Evolutionary conservation across 2,113 vertebrate genomes (phyloP).

Genomic region (Felis catus): F.catus_Fca126_mat1.0 CM031415.1:55897001-55897500

Average conservation of each 20-base stretch:
- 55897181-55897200: neutral
- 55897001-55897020: neutral
- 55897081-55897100: neutral
- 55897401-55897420: too few relatives aligned
- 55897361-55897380: neutral
- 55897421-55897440: too few relatives aligned
- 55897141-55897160: neutral
- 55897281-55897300: neutral
- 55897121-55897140: neutral
- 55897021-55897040: neutral
- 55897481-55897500: neutral
- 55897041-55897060: neutral
- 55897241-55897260: neutral
- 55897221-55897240: neutral
- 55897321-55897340: neutral
- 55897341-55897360: neutral
- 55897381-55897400: too few relatives aligned
- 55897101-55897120: neutral
- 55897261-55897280: neutral
- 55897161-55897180: neutral
- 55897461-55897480: neutral
- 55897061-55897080: neutral
- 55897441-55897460: too few relatives aligned
- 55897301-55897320: neutral
- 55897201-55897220: neutral